Evolutionary conservation across 2,888 invertebrate genomes (phyloP).

Genomic region (Hemistola chrysoprasaria): DNA sequence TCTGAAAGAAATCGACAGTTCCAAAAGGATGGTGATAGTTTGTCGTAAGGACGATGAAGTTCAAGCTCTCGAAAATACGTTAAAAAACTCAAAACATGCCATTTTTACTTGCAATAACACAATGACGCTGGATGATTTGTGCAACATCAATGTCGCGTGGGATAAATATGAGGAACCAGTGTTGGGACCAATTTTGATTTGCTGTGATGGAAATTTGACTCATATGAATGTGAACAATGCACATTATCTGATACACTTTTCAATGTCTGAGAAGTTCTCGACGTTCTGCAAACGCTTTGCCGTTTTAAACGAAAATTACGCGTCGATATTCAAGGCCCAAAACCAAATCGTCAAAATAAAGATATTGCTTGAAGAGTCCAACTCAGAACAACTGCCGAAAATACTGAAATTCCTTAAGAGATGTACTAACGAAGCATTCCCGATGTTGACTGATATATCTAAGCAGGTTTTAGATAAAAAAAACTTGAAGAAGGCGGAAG

Average conservation of each 20-base stretch:
- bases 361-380: constrained; percentile 83
- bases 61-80: constrained; percentile 46
- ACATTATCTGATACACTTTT: constrained; percentile 86
- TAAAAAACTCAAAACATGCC: constrained; percentile 41
- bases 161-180: constrained; percentile 60
- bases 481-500: constrained; percentile 67
- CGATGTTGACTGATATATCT: constrained; percentile 49
- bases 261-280: constrained; percentile 84
- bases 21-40: constrained; percentile 83
- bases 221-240: constrained; percentile 85
- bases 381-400: constrained; percentile 83
- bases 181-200: constrained; percentile 81
- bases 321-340: constrained; percentile 54
- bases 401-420: constrained; percentile 82
- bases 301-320: constrained; percentile 84
- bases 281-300: constrained; percentile 87
- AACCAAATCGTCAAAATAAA: constrained; percentile 60
- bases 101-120: constrained; percentile 56
- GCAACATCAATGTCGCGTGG: constrained; percentile 62
- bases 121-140: constrained; percentile 64
- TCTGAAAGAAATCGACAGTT: constrained; percentile 62
- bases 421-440: constrained; percentile 50
- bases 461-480: constrained; percentile 53
- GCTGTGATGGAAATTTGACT: constrained; percentile 85
- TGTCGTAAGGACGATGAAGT: constrained; percentile 83